Base-by-base conservation (phyloP, 1,140 invertebrate genomes). In the Campoletis sonorensis region DNA sequence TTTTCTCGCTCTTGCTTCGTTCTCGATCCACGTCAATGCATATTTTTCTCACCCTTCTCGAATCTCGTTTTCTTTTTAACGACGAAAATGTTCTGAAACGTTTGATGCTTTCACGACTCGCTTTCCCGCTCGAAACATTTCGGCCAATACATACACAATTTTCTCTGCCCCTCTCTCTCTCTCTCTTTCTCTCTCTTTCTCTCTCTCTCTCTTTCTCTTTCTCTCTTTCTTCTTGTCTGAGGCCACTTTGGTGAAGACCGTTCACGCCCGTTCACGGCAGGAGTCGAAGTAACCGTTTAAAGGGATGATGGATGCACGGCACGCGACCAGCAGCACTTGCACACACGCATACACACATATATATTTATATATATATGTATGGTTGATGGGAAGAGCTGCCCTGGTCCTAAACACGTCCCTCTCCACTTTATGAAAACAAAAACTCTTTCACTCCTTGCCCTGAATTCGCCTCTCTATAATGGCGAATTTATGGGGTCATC, bases 291-390 rank as follows among this genome's bases (percentile, higher is more conserved):
- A 84, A 61, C 85, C 89, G 87, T 89, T 91, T 89, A 89, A 87
- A 88, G 84, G 87, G 87, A 91, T 92, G 91, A 92, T 92, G 85
- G 90, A 92, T 92, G 89, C 83, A 79, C 79, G 89, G 87, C 91
- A 92, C 91, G 90, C 91, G 91, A 89, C 91, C 82, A 87, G 84
- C 89, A 90, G 30, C 89, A 88, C 90, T 88, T 87, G 87, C 85
- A 83, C 79, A 54, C 37, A 58, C 70, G 76, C 75, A 18, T 37
- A 81, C 78, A 67, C 81, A 54, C 80, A 21, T n/a, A 58, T 58
- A n/a, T 58, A 21, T n/a, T n/a, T 4, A 10, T 64, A 27, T 13
- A 26, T 26, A 64, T 64, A 15, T 26, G 27, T 64, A 64, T 64
- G n/a, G n/a, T 23, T 10, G n/a, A 64, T 64, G n/a, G 58, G 30